A percentile compares a stretch with the other conserved stretches of the same genome.
Evolutionary conservation across 2,113 vertebrate genomes (phyloP).

Genomic region (Leptosomus discolor): DNA sequence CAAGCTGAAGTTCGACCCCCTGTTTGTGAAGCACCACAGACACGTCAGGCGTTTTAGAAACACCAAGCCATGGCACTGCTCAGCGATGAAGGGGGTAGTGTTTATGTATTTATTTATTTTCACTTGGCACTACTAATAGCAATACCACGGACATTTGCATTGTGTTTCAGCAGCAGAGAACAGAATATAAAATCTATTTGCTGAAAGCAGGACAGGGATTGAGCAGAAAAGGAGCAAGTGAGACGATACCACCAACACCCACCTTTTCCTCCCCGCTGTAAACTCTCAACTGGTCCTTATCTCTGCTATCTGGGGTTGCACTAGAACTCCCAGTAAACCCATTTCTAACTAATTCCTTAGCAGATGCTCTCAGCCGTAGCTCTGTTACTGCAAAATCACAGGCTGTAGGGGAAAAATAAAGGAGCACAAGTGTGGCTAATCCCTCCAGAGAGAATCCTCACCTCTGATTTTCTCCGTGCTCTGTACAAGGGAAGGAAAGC

Average conservation of each 20-base stretch:
- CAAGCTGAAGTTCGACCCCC: not conserved
- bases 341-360: not conserved
- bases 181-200: not conserved
- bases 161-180: not conserved
- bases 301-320: not conserved
- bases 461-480: not conserved
- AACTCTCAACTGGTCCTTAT: not conserved
- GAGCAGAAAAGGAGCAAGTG: not conserved
- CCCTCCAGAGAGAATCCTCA: not conserved
- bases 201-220: not conserved
- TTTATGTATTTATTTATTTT: not conserved
- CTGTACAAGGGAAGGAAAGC: not conserved
- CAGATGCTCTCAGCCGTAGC: not conserved
- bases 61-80: not conserved
- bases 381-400: not conserved
- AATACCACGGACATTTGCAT: not conserved
- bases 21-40: not conserved
- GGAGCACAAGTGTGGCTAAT: not conserved
- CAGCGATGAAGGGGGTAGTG: accelerated
- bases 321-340: not conserved
- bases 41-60: not conserved
- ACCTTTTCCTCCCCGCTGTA: accelerated
- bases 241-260: not conserved
- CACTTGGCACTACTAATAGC: not conserved
- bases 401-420: not conserved